phyloP scores from a whole-genome alignment of 2,113 vertebrate species.

The human (Homo sapiens) region GRCh38 chr7:98565001-98565500 shows the following conservation, averaged over 20 bases:
- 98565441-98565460: background rate
- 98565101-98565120: background rate
- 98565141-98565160: background rate
- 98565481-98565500: background rate
- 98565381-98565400: rapidly evolving
- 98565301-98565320: background rate
- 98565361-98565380: too few relatives aligned
- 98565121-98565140: background rate
- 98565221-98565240: background rate
- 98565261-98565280: background rate
- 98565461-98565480: conserved; percentile 44
- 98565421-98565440: background rate
- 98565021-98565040: too few relatives aligned
- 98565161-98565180: background rate
- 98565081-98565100: background rate
- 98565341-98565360: background rate
- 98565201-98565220: background rate
- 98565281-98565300: background rate
- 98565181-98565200: background rate
- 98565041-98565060: background rate
- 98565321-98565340: background rate
- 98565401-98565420: background rate
- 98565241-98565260: background rate
- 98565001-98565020: too few relatives aligned
- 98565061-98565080: background rate